Evolutionary conservation across 2,797 vertebrate genomes (phyloP).

Genomic region (Poeciliopsis infans): DNA sequence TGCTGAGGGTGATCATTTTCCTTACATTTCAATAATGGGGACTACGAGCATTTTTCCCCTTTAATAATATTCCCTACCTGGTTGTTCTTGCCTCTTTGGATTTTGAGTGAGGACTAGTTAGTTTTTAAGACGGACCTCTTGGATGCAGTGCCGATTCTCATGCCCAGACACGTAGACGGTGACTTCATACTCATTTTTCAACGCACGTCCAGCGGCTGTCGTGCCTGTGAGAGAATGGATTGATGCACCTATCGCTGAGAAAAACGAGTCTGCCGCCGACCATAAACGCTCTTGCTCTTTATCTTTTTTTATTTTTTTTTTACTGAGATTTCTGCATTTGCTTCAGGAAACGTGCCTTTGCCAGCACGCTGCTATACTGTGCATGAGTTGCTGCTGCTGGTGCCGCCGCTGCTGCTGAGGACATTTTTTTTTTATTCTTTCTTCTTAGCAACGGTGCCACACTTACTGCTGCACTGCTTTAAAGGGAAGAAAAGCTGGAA

Average conservation of each 20-base stretch:
- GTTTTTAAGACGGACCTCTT: slow-evolving; percentile 16
- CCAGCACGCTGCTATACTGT: slow-evolving; percentile 2
- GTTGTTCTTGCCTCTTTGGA: neutral
- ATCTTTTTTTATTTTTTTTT: neutral
- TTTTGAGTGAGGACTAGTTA: neutral
- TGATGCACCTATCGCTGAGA: slow-evolving; percentile 16
- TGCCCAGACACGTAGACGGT: slow-evolving; percentile 73
- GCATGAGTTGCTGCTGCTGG: slow-evolving; percentile 9
- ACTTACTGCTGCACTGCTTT: slow-evolving; percentile 26
- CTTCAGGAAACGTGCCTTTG: slow-evolving; percentile 9
- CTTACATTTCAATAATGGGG: neutral
- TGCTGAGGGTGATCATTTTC: neutral
- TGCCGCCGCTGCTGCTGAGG: slow-evolving; percentile 19
- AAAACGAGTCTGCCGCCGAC: slow-evolving; percentile 17
- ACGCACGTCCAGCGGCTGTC: slow-evolving; percentile 56
- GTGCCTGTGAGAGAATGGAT: slow-evolving; percentile 55
- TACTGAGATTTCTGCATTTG: neutral
- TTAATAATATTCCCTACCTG: neutral
- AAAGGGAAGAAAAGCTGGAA: slow-evolving; percentile 43
- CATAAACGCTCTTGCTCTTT: neutral
- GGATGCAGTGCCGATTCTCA: slow-evolving; percentile 60
- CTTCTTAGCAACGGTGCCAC: slow-evolving; percentile 45
- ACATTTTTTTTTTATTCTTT: neutral
- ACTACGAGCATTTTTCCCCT: neutral
- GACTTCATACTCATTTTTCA: slow-evolving; percentile 75